A percentile compares a stretch with the other conserved stretches of the same genome.
These are phyloP conservation scores for Megaceryle maxima DNA, from an alignment of 2,113 vertebrate species.

Conservation along the genomic window DNA sequence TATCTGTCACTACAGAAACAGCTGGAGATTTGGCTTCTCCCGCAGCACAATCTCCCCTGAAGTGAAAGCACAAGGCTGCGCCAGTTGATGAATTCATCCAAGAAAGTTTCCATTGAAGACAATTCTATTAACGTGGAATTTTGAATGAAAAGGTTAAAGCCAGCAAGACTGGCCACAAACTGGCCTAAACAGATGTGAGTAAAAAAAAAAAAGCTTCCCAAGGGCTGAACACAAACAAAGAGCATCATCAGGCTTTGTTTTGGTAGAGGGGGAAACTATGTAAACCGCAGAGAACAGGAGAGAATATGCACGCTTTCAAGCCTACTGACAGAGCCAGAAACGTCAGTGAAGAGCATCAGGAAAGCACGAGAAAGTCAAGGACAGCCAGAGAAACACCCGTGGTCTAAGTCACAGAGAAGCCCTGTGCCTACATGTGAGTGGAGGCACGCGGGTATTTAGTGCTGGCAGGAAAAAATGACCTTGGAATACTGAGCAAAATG, in stretches of 20 bases:
- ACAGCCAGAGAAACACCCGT: background rate
- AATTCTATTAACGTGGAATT: background rate
- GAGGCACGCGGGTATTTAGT: fast-evolving
- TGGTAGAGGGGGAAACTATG: background rate
- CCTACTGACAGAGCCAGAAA: background rate
- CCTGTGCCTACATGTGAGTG: fast-evolving
- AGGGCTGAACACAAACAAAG: background rate
- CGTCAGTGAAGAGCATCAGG: background rate
- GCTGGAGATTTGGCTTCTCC: background rate
- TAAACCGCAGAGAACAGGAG: background rate
- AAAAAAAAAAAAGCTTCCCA: background rate
- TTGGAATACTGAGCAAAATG: background rate
- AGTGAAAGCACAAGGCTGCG: background rate
- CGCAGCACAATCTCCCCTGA: background rate
- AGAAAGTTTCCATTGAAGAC: background rate
- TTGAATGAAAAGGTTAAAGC: background rate
- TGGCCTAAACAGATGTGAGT: background rate
- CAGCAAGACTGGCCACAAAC: background rate
- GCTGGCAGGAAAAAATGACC: background rate
- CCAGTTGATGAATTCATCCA: background rate
- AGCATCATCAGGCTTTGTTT: background rate
- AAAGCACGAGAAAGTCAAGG: background rate
- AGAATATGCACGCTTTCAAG: fast-evolving
- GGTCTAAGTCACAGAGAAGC: background rate
- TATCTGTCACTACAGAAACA: background rate